These are phyloP conservation scores for Harpagifer antarcticus DNA, from an alignment of 2,797 vertebrate species.

Conservation along the genomic window DNA sequence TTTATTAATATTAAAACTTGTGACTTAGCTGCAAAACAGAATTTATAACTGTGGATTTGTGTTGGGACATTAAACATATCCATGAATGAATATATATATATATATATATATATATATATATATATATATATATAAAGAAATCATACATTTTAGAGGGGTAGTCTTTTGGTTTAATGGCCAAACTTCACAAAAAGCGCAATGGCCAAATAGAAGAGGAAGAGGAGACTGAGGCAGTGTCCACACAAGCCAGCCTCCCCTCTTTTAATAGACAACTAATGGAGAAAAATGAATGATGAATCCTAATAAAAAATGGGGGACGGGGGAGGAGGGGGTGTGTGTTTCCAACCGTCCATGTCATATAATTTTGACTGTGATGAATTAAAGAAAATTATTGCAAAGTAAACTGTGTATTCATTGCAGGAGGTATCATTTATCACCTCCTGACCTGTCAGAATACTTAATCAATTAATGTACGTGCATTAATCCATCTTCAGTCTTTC, in stretches of 20 bases:
- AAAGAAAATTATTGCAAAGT: conserved; percentile 77
- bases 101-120: conserved; percentile 6
- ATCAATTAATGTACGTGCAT: conserved; percentile 79
- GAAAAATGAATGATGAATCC: conserved; percentile 77
- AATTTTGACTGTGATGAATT: conserved; percentile 83
- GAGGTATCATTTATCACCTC: conserved; percentile 81
- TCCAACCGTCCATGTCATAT: conserved; percentile 79
- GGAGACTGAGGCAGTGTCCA: conserved; percentile 16
- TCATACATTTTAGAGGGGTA: too few relatives aligned
- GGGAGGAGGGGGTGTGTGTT: conserved; percentile 48
- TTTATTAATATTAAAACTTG: neutral
- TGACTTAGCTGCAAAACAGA: neutral
- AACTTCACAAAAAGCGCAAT: neutral
- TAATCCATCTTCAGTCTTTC: conserved; percentile 78
- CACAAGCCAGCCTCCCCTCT: conserved; percentile 29
- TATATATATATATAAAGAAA: neutral
- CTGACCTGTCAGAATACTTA: conserved; percentile 78
- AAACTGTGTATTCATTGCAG: conserved; percentile 78
- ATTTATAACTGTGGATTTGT: neutral
- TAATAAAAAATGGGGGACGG: conserved; percentile 71
- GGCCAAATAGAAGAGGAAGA: neutral
- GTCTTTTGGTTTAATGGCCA: neutral
- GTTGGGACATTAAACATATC: too few relatives aligned
- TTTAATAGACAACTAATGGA: conserved; percentile 69
- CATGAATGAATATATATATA: neutral